Percentiles rank a stretch among this genome's conserved stretches.
phyloP scores from a whole-genome alignment of 2,797 vertebrate species.

The Linurgus olivaceus region DNA sequence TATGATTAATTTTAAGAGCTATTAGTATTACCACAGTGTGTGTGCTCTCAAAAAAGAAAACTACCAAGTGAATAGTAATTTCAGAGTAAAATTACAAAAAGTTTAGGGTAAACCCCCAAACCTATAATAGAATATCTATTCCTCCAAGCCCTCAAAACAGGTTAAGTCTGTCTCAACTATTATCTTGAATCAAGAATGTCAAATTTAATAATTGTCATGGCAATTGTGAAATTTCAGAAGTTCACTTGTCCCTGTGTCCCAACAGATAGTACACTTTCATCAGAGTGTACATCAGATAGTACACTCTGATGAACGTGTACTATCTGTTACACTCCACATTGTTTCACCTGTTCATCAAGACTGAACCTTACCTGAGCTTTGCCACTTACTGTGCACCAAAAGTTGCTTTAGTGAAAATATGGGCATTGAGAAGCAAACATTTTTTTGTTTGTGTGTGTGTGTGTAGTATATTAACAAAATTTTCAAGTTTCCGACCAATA shows the following conservation, averaged over 20 bases:
- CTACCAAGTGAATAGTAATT: neutral
- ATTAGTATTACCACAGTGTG: neutral
- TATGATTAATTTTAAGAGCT: neutral
- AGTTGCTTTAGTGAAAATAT: neutral
- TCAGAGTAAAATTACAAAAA: neutral
- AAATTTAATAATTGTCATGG: neutral
- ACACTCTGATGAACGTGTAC: neutral
- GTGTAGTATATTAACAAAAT: neutral
- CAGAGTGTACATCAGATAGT: too few relatives aligned
- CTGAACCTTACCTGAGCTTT: neutral
- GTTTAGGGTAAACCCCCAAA: rapidly evolving
- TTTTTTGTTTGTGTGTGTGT: neutral
- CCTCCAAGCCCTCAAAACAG: neutral
- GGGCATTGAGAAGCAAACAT: neutral
- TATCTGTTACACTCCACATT: rapidly evolving
- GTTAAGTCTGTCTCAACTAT: neutral
- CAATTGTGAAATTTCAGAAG: neutral
- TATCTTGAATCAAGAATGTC: neutral
- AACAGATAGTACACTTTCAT: too few relatives aligned
- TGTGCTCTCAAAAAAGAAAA: neutral
- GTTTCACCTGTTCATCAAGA: neutral
- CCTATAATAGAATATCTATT: neutral
- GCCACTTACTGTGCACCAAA: neutral
- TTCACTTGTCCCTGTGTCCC: neutral
- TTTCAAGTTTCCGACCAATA: neutral